Conservation (phyloP, 2,113 vertebrate genomes). For the Chinchilla lanigera region DNA sequence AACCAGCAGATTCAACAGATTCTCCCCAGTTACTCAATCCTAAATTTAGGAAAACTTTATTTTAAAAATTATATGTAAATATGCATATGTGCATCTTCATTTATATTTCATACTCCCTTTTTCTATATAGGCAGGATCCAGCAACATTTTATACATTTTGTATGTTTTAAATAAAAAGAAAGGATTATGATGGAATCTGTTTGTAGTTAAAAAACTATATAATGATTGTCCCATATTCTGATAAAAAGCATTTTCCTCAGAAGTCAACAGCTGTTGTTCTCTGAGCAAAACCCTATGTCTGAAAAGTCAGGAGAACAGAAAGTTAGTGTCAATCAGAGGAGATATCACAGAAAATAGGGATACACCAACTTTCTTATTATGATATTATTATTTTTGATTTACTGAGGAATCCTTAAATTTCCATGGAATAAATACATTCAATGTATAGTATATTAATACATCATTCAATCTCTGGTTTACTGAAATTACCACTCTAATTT, state of each 20-base stretch:
- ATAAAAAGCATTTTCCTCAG: not conserved
- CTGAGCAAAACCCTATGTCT: not conserved
- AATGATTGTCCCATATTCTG: not conserved
- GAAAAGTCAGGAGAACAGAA: not conserved
- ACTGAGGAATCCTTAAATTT: not conserved
- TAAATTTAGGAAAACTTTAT: not conserved
- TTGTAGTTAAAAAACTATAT: not conserved
- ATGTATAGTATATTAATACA: not conserved
- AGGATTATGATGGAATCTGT: not conserved
- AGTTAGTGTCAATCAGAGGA: not conserved
- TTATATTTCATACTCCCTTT: not conserved
- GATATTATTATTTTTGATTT: not conserved
- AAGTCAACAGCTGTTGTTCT: not conserved
- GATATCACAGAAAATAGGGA: not conserved
- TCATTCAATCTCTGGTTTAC: not conserved
- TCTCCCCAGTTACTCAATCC: not conserved
- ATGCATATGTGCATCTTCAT: not conserved
- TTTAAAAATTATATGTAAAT: not conserved
- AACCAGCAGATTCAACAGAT: not conserved
- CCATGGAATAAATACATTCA: not conserved
- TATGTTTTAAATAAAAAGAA: constrained; percentile 3
- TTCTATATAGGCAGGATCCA: not conserved
- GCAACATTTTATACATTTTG: not conserved
- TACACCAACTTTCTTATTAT: not conserved
- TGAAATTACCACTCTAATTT: not conserved